Base-by-base conservation (phyloP, 1,140 invertebrate genomes). In the Solenopsis fugax region DNA sequence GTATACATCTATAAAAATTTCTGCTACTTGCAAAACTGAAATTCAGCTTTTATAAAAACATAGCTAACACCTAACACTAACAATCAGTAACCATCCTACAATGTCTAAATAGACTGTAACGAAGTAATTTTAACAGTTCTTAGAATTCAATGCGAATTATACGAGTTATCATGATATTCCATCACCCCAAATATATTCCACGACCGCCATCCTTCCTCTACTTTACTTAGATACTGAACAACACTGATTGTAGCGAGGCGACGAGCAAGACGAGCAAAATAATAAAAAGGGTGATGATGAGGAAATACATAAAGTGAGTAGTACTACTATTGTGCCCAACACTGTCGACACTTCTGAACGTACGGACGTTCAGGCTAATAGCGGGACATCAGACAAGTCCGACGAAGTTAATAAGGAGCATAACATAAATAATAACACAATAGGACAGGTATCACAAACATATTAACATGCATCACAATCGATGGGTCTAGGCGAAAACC, bases 381-480 rank as follows among this genome's bases (percentile, higher is more conserved):
- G 37, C 24, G 64, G 12, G 64, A 60, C 34, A 67, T 56, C 41
- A 73, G 87, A 90, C 24, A 87, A 76, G 13, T 76, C 80, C 75
- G 56, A 77, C 86, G 58, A 67, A 86, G 77, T 12, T 89, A 88
- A 86, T 69, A 78, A 21, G 89, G 85, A 82, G n/a, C 1, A 75
- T 80, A 87, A 72, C n/a, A 82, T 62, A 84, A 81, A 90, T 78
- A 85, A 37, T 90, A 87, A 91, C 65, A 90, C 16, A 75, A 86
- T 84, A 89, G 86, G 85, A 91, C 90, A 91, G 90, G 90, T 91
- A 91, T 91, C 80, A 78, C 72, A 64, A 89, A 90, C 78, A 88
- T 86, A 62, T 91, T 90, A 88, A 91, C 88, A 91, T 88, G 87
- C 86, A 78, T 88, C 65, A 13, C 80, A 75, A 48, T 75, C 56